Evolutionary conservation across 2,113 vertebrate species (phyloP), one percentile per base, ranked within the genome.

Genomic region (Donacobius atricapilla): DNA sequence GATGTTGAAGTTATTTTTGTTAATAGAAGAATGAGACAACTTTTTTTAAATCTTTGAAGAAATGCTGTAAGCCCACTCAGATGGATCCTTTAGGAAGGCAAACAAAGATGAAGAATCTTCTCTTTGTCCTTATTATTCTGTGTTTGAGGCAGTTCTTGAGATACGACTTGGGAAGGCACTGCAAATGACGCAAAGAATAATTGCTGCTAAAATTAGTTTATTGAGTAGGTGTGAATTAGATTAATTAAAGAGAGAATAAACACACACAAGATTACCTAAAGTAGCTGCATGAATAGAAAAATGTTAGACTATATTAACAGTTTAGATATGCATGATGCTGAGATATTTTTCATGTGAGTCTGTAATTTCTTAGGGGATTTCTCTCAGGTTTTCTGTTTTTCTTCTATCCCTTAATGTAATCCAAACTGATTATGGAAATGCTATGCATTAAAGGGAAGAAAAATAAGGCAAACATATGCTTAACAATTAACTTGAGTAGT

Each of bases 211-310:
- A 84, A 84, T 75, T 91, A 63, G 70, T 94, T 51, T 79, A 71
- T 76, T n/a, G 42, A 40, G 33, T 95, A 63, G 60, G 30, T 92
- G 65, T 78, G 56, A 89, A 92, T 91, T 92, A 60, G 39, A 64
- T 64, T 81, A 56, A 82, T 91, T 85, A 94, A 93, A 72, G 17
- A 48, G 64, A 64, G 73, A 89, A 89, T 63, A 94, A 96, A 87
- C 42, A 95, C 27, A 69, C 30, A 73, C 11, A 83, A 65, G 60
- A 81, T 91, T 84, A 91, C 56, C 24, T 69, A 60, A 21, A 89
- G 80, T 83, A 83, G 40, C 31, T 94, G 12, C 39, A 89, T 68
- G 44, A 64, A 63, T 77, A 42, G n/a, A 63, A 83, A 19, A 94
- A 60, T 33, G 33, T 64, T 84, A 75, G 64, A 19, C 75, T 83